Evolutionary conservation across 2,113 vertebrate species (phyloP), one percentile per base, ranked within the genome.

Genomic region (Daboia siamensis): DNA sequence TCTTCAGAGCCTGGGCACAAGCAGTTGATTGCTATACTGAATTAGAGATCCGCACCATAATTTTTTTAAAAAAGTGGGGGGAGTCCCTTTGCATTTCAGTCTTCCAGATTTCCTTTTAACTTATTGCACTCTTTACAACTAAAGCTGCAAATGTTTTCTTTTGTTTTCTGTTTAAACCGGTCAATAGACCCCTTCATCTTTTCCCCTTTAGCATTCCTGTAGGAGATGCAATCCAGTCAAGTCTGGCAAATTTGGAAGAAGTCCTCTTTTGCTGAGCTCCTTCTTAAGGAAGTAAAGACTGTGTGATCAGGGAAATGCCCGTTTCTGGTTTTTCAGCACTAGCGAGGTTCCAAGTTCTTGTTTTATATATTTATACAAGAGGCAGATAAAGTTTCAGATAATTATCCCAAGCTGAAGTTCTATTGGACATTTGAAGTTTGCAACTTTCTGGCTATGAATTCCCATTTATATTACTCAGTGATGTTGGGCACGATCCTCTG

Each of bases 161-260:
- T 59, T 59, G 56, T 61, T 90, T 64, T 64, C 11, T n/a, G 59
- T 33, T 80, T 92, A 2, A 90, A 91, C n/a, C 88, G 91, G 92
- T 26, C 21, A 9, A 1, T 88, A 54, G 88, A 23, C 15, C 92
- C 93, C 48, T 92, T 39, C 51, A 91, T 89, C 24, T 64, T 20
- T 80, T 89, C 9, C 55, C 48, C 48, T 56, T 94, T 93, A 89
- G 55, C 80, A 3, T 95, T 95, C 95, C 93, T 92, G 61, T 8
- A 57, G 91, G 93, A 89, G 26, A 94, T 51, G 64, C 92, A 90
- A 92, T 86, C 17, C 29, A 39, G 24, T 94, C 93, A 95, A 92
- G 91, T 94, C 94, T 95, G 96, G 46, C 15, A 92, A 91, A 24
- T 2, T 95, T 94, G 94, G 94, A 93, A 86, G 93, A 93, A 93